Evolutionary conservation across 2,888 invertebrate species (phyloP), one percentile per base, ranked within the genome.

Genomic region (Pemphredon lugubris): DNA sequence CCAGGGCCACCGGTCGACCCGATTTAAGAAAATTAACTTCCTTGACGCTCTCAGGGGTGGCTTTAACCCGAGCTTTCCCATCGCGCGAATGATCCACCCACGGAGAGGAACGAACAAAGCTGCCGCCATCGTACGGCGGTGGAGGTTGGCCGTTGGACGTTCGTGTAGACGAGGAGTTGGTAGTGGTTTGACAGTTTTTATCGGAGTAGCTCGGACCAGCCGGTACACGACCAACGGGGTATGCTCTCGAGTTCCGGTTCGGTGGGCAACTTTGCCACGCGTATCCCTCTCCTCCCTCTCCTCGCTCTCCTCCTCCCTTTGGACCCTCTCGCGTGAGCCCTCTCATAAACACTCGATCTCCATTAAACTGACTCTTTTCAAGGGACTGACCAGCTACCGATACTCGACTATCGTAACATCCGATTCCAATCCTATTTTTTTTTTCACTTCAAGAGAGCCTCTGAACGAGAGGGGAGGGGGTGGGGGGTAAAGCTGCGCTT

Each of bases 311-410:
- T 47, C 23, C 21, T n/a, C 39, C 60, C 73, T 61, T 39, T 16
- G 53, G 42, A 51, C 55, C 53, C 60, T 60, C 63, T 55, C 54
- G 64, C 65, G 57, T 58, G 51, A 73, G 65, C 60, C 73, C 73
- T 73, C 73, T 74, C 67, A 71, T 72, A 73, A 71, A 74, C 69
- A 57, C 71, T 73, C 63, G 70, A 77, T 78, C 69, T 65, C 72
- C 76, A 76, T 76, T 75, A 75, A 75, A 66, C 66, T 40, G 48
- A 60, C 61, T 68, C 58, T 64, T 76, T 65, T 76, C 60, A 50
- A 65, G 57, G 32, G 65, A 69, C 40, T 75, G 65, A 61, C 57
- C 69, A 44, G 55, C 75, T 63, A 63, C 74, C 74, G 63, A 74
- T 74, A 68, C 60, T 48, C 64, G 68, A 47, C 44, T 65, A 51